These are phyloP conservation scores for Leptothorax acervorum DNA, from an alignment of 2,888 invertebrate genomes.

Conservation along the genomic window DNA sequence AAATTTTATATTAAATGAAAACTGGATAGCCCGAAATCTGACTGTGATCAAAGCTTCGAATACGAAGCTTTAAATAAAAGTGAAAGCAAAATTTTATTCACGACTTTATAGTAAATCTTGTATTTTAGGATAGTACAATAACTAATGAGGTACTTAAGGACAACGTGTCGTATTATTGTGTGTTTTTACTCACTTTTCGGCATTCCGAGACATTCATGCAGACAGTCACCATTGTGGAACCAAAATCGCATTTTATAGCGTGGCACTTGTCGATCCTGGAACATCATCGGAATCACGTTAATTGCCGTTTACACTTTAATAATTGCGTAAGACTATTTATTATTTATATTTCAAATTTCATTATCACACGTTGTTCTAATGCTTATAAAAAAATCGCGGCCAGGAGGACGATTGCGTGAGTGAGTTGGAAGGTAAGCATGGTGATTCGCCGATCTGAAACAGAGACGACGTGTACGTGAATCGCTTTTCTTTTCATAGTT, in stretches of 20 bases:
- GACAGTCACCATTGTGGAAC: conserved; percentile 68
- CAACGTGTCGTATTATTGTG: neutral
- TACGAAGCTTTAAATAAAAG: neutral
- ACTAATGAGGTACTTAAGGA: neutral
- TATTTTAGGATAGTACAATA: neutral
- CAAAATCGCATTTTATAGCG: conserved; percentile 76
- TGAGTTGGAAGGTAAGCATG: conserved; percentile 71
- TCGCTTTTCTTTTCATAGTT: neutral
- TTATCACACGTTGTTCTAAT: neutral
- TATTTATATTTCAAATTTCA: neutral
- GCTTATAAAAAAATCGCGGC: conserved; percentile 74
- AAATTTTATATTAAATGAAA: neutral
- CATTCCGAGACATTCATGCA: conserved; percentile 77
- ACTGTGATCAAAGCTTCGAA: neutral
- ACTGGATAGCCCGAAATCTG: neutral
- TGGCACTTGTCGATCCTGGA: conserved; percentile 69
- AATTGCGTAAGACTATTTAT: neutral
- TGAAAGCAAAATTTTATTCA: neutral
- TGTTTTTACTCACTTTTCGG: conserved; percentile 64
- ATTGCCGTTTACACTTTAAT: neutral
- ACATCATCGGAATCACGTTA: neutral
- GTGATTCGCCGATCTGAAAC: conserved; percentile 70
- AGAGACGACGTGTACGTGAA: conserved; percentile 20
- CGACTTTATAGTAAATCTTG: neutral
- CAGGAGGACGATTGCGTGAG: conserved; percentile 67